These are phyloP conservation scores for Orthosia gracilis DNA, from an alignment of 2,888 invertebrate genomes.

Conservation along the genomic window DNA sequence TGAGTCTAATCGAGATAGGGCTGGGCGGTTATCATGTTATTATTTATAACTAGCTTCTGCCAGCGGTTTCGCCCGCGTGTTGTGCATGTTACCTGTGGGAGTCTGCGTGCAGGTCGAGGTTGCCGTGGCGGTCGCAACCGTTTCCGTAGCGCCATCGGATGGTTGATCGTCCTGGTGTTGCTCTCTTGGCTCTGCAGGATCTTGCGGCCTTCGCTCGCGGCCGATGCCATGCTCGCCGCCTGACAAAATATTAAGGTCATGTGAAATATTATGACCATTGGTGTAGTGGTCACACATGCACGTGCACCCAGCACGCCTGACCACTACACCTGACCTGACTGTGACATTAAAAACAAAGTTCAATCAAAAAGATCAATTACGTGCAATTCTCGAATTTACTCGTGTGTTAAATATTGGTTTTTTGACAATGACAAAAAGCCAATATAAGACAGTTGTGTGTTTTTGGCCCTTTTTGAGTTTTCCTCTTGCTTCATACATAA, in stretches of 20 bases:
- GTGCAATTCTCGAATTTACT: too few relatives aligned
- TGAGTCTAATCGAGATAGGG: not conserved
- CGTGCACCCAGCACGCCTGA: too few relatives aligned
- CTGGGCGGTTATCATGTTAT: fast-evolving
- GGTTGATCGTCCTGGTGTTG: conserved; percentile 87
- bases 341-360: too few relatives aligned
- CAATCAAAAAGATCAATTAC: too few relatives aligned
- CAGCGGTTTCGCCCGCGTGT: too few relatives aligned
- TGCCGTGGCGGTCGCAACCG: conserved; percentile 83
- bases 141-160: conserved; percentile 87
- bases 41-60: too few relatives aligned
- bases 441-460: too few relatives aligned
- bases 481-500: too few relatives aligned
- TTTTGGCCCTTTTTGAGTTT: too few relatives aligned
- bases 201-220: conserved; percentile 88
- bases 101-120: conserved; percentile 85
- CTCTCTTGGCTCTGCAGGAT: conserved; percentile 85
- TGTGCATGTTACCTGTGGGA: conserved; percentile 88
- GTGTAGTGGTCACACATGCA: not conserved
- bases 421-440: too few relatives aligned
- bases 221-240: conserved; percentile 92
- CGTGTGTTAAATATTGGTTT: too few relatives aligned
- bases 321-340: too few relatives aligned
- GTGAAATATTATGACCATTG: not conserved
- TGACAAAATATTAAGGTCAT: conserved; percentile 56